Evolutionary conservation across 2,888 invertebrate species (phyloP).

Genomic region (Scrobipalpa costella): DNA sequence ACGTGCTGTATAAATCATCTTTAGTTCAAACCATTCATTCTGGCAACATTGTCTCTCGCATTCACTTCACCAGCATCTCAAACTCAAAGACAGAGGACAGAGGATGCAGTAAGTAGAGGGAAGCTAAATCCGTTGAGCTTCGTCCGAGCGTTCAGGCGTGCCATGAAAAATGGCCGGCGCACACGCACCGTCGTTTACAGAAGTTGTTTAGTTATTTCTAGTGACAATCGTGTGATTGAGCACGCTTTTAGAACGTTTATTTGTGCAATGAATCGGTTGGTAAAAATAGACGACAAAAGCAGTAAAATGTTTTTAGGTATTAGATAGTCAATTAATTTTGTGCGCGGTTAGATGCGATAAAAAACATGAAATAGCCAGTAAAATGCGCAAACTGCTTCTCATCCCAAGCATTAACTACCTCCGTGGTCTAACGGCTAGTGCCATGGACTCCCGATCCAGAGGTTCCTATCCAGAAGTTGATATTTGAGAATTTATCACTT

Average conservation of each 20-base stretch:
- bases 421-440: too few species aligned
- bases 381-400: too few species aligned
- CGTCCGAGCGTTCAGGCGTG: constrained; percentile 73
- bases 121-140: constrained; percentile 58
- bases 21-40: neutral
- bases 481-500: too few species aligned
- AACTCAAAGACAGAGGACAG: neutral
- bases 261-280: neutral
- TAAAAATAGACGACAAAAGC: neutral
- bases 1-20: neutral
- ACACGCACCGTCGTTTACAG: constrained; percentile 24
- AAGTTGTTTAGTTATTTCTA: constrained; percentile 5
- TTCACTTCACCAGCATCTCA: neutral
- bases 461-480: too few species aligned
- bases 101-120: constrained; percentile 17
- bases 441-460: too few species aligned
- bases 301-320: too few species aligned
- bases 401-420: too few species aligned
- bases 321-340: too few species aligned
- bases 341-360: too few species aligned
- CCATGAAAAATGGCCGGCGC: constrained; percentile 70
- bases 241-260: neutral
- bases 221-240: constrained; percentile 9
- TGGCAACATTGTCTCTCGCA: constrained; percentile 1
- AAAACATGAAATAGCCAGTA: too few species aligned